Evolutionary conservation across 2,888 invertebrate genomes (phyloP).

Genomic region (Myopa tessellatipennis): DNA sequence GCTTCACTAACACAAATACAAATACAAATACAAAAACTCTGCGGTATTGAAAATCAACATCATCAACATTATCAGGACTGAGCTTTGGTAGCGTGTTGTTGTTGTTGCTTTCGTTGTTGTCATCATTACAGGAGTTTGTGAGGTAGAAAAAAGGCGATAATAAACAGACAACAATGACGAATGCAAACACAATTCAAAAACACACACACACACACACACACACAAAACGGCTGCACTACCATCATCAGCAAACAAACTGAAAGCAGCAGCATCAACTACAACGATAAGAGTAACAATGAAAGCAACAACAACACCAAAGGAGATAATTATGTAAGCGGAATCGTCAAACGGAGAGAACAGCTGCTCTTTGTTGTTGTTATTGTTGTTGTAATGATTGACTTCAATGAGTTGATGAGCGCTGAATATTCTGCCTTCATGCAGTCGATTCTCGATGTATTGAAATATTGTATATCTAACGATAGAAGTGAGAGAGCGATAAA

Average conservation of each 20-base stretch:
- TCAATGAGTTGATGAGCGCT: too few relatives aligned
- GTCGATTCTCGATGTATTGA: too few relatives aligned
- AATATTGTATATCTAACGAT: too few relatives aligned
- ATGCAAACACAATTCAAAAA: background rate
- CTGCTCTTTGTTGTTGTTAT: too few relatives aligned
- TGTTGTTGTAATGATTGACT: too few relatives aligned
- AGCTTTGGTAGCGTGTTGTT: too few relatives aligned
- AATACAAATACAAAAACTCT: background rate
- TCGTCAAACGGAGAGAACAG: background rate
- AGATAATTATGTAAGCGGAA: too few relatives aligned
- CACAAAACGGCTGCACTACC: too few relatives aligned
- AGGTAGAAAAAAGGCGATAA: background rate
- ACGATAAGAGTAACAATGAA: background rate
- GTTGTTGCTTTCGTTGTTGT: too few relatives aligned
- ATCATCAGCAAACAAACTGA: background rate
- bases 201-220: background rate
- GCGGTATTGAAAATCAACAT: background rate
- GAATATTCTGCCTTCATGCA: too few relatives aligned
- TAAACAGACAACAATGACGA: background rate
- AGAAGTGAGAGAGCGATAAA: too few relatives aligned
- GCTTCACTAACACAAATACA: background rate
- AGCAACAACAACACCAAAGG: background rate
- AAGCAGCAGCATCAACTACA: background rate
- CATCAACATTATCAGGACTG: background rate
- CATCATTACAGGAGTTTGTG: too few relatives aligned